Conservation (phyloP, 1,140 invertebrate species). For the Plodia interpunctella region DNA sequence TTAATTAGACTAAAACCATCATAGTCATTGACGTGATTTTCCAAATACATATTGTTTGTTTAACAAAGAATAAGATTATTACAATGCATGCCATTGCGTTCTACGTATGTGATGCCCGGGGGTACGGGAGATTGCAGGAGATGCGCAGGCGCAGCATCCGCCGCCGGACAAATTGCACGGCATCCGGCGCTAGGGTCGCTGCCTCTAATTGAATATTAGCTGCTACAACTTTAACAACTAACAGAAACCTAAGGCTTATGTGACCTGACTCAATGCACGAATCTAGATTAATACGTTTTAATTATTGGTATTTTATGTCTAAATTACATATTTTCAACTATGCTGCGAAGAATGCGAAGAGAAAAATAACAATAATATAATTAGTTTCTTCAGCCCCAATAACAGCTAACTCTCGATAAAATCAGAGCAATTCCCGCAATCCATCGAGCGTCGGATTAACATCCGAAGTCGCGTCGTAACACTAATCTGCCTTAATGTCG, state of each 20-base stretch:
- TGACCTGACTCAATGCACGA: too few relatives aligned
- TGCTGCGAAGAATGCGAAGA: neutral
- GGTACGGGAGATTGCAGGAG: conserved; percentile 37
- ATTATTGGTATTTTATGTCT: too few relatives aligned
- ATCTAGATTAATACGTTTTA: too few relatives aligned
- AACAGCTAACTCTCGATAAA: conserved; percentile 61
- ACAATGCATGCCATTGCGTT: neutral
- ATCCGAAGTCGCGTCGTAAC: conserved; percentile 66
- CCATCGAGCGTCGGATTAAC: conserved; percentile 69
- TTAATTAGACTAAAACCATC: too few relatives aligned
- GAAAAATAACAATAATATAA: neutral
- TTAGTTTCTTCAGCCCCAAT: neutral
- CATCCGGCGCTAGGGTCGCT: conserved; percentile 28
- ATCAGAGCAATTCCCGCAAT: conserved; percentile 67
- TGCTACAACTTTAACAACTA: conserved; percentile 14
- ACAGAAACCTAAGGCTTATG: conserved; percentile 7
- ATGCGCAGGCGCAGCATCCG: conserved; percentile 36
- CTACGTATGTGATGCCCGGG: conserved; percentile 15
- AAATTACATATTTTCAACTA: neutral
- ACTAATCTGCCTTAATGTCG: conserved; percentile 74
- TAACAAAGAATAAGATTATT: neutral
- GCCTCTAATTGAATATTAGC: conserved; percentile 32
- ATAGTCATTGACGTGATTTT: too few relatives aligned
- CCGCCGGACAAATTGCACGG: conserved; percentile 40
- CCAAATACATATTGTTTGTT: too few relatives aligned